A percentile compares a stretch with the other conserved stretches of the same genome.
Evolutionary conservation across 2,888 invertebrate genomes (phyloP).

Genomic region (Zeuzera pyrina): DNA sequence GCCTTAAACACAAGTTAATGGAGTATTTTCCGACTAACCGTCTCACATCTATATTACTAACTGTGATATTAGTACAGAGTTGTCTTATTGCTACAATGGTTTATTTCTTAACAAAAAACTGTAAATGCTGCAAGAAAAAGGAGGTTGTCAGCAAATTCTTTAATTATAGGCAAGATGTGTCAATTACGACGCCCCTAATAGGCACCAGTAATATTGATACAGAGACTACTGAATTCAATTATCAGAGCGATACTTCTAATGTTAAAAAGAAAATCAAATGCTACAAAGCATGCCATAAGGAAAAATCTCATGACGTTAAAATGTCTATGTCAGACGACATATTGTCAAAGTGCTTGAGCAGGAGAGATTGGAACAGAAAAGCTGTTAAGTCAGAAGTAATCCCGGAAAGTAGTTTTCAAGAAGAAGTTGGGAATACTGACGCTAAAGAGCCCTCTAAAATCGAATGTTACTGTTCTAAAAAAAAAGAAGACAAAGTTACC

Average conservation of each 20-base stretch:
- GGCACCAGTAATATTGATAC: constrained; percentile 47
- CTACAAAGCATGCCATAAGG: constrained; percentile 53
- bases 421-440: too few species aligned
- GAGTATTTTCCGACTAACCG: neutral
- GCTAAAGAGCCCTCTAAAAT: neutral
- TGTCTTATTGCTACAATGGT: constrained; percentile 38
- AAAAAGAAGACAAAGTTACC: too few species aligned
- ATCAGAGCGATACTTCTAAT: constrained; percentile 36
- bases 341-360: constrained; percentile 49
- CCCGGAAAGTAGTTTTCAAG: too few species aligned
- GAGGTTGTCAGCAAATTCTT: constrained; percentile 38
- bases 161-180: constrained; percentile 46
- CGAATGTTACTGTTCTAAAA: too few species aligned
- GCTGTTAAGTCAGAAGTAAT: constrained; percentile 12
- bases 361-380: constrained; percentile 45
- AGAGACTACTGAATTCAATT: constrained; percentile 43
- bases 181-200: constrained; percentile 54
- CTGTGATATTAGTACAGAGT: constrained; percentile 36
- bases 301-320: constrained; percentile 29
- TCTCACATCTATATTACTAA: constrained; percentile 24
- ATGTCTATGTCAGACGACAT: constrained; percentile 56
- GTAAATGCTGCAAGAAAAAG: constrained; percentile 25
- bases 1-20: too few species aligned
- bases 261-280: constrained; percentile 48
- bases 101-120: constrained; percentile 30